Base-by-base conservation (phyloP, 2,797 vertebrate species). In the Macroramphosus scolopax region DNA sequence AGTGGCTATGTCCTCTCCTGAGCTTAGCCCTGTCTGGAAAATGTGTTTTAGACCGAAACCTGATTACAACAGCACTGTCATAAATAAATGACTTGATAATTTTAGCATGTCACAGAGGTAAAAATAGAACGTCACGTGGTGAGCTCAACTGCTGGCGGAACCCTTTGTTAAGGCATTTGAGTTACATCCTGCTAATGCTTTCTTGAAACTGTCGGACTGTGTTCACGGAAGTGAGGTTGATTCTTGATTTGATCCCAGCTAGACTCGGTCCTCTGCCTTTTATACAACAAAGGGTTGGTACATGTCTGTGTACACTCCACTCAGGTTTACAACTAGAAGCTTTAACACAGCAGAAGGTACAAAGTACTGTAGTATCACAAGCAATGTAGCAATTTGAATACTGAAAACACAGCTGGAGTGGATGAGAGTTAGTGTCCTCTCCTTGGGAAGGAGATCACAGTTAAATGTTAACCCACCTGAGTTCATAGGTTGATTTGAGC, bases 31-130 rank as follows among this genome's bases (percentile, higher is more conserved):
- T 64, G 63, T 50, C 41, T 63, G 17, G 9, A 49, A 71, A 66
- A 44, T 51, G 42, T 59, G 48, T 59, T 75, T 68, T 16, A 60
- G 41, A 49, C 56, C 9, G 38, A 51, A 56, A 59, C 47, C 43
- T 63, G 55, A 70, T 66, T 67, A 67, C 68, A 65, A 58, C 58
- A 62, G 70, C 63, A 31, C 51, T 50, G 58, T 80, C 71, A 77
- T 77, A 69, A 69, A 79, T 72, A 62, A 78, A 77, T 68, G 45
- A 72, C 67, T 62, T 35, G 62, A 60, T 80, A 31, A 79, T 78
- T 77, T 79, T 75, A 80, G 70, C 54, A 57, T 73, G 55, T 64
- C 48, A 49, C 13, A 0, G 57, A 56, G 52, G 48, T 61, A 75
- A 75, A 79, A 81, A 82, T 72, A 80, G 77, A 78, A 59, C 37